A percentile compares a stretch with the other conserved stretches of the same genome.
Conservation (phyloP, 2,797 vertebrate species). For the Leucoraja ocellata region DNA sequence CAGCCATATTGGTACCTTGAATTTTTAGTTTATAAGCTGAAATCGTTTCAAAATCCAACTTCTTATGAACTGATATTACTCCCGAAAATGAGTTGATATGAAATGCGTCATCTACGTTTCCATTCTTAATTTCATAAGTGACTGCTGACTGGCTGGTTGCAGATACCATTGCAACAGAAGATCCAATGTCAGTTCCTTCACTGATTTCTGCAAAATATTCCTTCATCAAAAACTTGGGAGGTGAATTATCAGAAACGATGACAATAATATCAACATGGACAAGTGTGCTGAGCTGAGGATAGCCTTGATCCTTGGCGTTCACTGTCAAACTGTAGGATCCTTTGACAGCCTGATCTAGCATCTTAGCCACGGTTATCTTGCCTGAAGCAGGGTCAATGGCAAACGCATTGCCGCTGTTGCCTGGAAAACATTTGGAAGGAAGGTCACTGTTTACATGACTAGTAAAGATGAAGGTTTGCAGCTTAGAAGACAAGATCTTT, state of each 20-base stretch:
- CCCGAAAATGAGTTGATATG: constrained; percentile 79
- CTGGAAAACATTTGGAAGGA: constrained; percentile 53
- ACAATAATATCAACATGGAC: constrained; percentile 68
- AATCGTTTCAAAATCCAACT: constrained; percentile 75
- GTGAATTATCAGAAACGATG: constrained; percentile 68
- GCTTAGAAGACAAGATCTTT: background rate
- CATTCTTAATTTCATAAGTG: constrained; percentile 77
- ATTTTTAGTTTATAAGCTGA: constrained; percentile 74
- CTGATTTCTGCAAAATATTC: constrained; percentile 84
- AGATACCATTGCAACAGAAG: constrained; percentile 67
- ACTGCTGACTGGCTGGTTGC: constrained; percentile 72
- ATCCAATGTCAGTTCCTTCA: constrained; percentile 65
- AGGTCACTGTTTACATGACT: background rate
- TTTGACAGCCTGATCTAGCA: constrained; percentile 60
- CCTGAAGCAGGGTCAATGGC: constrained; percentile 68
- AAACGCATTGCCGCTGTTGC: constrained; percentile 76
- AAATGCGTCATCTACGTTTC: constrained; percentile 70
- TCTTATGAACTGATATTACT: constrained; percentile 67
- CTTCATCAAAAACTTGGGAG: constrained; percentile 68
- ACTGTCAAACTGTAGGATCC: constrained; percentile 72
- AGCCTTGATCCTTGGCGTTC: constrained; percentile 81
- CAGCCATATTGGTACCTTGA: constrained; percentile 66
- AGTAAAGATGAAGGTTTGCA: background rate
- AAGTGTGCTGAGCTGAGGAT: constrained; percentile 72
- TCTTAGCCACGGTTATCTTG: constrained; percentile 68